Conservation (phyloP, 1,140 invertebrate genomes). For the Notospermus geniculatus region DNA sequence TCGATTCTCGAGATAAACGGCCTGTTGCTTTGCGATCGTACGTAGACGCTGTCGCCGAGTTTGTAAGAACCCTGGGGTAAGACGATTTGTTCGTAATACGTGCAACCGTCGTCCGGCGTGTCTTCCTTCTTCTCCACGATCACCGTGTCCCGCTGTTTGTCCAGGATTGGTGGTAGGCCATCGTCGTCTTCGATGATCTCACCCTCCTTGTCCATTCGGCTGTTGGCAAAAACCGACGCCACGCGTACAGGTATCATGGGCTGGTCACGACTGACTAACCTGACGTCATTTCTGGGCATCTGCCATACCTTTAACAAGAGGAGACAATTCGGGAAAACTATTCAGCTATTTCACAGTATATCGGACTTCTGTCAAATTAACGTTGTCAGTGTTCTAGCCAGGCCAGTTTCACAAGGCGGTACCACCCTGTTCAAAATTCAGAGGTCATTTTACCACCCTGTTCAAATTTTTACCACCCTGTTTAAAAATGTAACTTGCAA, state of each 20-base stretch:
- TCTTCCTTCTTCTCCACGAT: constrained; percentile 15
- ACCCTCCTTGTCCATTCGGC: constrained; percentile 74
- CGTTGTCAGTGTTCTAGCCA: too few species aligned
- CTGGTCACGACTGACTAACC: constrained; percentile 69
- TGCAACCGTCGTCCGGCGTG: constrained; percentile 63
- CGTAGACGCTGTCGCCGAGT: constrained; percentile 88
- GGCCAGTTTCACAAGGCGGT: too few species aligned
- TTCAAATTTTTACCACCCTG: too few species aligned
- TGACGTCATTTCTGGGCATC: constrained; percentile 65
- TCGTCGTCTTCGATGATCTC: constrained; percentile 65
- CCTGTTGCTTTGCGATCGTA: constrained; percentile 56
- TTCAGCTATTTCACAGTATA: too few species aligned
- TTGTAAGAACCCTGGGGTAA: constrained; percentile 65
- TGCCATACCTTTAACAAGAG: constrained; percentile 66
- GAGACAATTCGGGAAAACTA: background rate
- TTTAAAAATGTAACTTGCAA: too few species aligned
- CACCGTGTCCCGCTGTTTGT: constrained; percentile 37
- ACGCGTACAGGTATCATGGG: constrained; percentile 79
- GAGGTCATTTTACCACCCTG: too few species aligned
- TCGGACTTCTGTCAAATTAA: too few species aligned
- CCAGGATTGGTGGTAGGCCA: constrained; percentile 35
- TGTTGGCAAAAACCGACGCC: constrained; percentile 83
- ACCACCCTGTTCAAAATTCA: too few species aligned
- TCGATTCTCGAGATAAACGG: constrained; percentile 82
- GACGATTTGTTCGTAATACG: constrained; percentile 90